Percentiles rank a stretch among this genome's conserved stretches.
Evolutionary conservation across 2,888 invertebrate species (phyloP).

Genomic region (Elaeidobius kamerunicus): DNA sequence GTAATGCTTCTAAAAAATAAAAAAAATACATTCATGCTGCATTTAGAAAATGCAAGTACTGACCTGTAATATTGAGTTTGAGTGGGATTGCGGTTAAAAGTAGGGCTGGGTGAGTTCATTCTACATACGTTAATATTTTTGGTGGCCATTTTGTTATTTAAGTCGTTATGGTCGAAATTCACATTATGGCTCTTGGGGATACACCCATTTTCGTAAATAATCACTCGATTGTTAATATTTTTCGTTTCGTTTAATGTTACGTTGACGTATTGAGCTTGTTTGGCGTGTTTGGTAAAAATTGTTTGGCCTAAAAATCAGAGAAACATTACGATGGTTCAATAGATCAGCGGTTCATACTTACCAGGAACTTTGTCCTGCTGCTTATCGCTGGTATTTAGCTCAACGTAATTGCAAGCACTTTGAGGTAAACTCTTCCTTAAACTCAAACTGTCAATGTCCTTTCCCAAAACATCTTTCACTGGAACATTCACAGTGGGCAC

Average conservation of each 20-base stretch:
- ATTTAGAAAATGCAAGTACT: not conserved
- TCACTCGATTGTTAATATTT: constrained; percentile 48
- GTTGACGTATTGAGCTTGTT: constrained; percentile 46
- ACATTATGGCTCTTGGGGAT: constrained; percentile 46
- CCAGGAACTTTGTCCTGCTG: constrained; percentile 43
- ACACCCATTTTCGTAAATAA: constrained; percentile 47
- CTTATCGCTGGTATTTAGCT: constrained; percentile 46
- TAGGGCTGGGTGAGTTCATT: constrained; percentile 52
- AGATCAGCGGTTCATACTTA: not conserved
- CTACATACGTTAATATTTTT: constrained; percentile 45
- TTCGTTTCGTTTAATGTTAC: constrained; percentile 49
- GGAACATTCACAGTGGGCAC: constrained; percentile 77
- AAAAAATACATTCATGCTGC: not conserved
- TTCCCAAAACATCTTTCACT: constrained; percentile 74
- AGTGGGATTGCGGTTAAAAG: constrained; percentile 54
- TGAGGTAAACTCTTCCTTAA: constrained; percentile 60
- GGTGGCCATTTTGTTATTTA: constrained; percentile 44
- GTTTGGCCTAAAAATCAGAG: constrained; percentile 38
- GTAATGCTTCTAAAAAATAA: not conserved
- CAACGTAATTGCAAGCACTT: constrained; percentile 51
- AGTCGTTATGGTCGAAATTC: constrained; percentile 45
- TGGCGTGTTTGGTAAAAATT: constrained; percentile 44
- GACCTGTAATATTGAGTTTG: constrained; percentile 41
- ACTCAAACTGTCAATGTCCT: constrained; percentile 56
- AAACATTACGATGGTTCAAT: not conserved